These are phyloP conservation scores for Sepioteuthis lessoniana DNA, from an alignment of 2,888 invertebrate genomes.

Conservation along the genomic window DNA sequence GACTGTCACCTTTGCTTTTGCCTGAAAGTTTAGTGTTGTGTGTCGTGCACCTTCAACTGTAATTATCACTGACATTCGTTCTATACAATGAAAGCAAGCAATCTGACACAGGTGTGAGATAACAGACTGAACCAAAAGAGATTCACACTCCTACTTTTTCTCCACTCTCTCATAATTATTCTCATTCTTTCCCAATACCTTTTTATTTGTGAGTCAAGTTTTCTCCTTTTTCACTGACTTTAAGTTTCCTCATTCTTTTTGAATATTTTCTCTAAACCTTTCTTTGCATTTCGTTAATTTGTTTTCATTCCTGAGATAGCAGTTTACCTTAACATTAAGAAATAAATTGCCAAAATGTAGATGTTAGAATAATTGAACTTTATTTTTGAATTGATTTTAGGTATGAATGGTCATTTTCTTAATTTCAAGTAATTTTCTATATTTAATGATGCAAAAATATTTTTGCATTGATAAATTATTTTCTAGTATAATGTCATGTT, in stretches of 20 bases:
- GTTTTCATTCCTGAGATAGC: neutral
- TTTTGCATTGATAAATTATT: too few species aligned
- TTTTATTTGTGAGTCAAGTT: neutral
- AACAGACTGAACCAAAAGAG: neutral
- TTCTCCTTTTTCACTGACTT: neutral
- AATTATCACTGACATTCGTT: neutral
- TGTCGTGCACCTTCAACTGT: neutral
- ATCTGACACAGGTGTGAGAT: constrained; percentile 33
- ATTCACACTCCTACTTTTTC: neutral
- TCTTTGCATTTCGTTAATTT: neutral
- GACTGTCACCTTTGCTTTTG: neutral
- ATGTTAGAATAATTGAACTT: too few species aligned
- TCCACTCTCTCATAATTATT: neutral
- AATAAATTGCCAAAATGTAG: too few species aligned
- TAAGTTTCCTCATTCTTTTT: neutral
- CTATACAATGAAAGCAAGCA: neutral
- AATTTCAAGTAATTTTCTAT: too few species aligned
- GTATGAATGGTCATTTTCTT: too few species aligned
- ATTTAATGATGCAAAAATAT: too few species aligned
- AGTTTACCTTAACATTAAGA: neutral
- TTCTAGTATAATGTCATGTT: too few species aligned
- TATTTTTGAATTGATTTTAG: too few species aligned
- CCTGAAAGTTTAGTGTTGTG: neutral
- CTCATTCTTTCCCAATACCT: neutral
- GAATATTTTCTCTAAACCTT: neutral